Conservation (phyloP, 2,113 vertebrate genomes). For the Scartelaos histophorus region DNA sequence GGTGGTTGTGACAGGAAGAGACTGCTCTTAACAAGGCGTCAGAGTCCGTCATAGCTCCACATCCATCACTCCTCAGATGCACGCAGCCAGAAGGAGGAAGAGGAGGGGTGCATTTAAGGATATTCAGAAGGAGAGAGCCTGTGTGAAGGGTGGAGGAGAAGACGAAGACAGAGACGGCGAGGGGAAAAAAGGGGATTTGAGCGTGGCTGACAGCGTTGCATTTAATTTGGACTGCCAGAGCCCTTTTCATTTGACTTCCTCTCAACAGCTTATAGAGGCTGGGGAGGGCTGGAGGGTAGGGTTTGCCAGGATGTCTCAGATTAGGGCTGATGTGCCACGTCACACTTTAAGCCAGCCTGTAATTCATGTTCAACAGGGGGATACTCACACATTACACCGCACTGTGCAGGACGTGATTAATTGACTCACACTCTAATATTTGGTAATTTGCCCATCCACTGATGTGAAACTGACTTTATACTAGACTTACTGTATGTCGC, state of each 20-base stretch:
- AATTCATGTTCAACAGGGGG: slow-evolving; percentile 80
- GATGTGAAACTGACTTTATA: slow-evolving; percentile 76
- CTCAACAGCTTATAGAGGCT: slow-evolving; percentile 73
- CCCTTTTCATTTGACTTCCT: slow-evolving; percentile 77
- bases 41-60: slow-evolving; percentile 79
- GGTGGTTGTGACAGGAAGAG: slow-evolving; percentile 78
- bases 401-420: slow-evolving; percentile 75
- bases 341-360: slow-evolving; percentile 75
- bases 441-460: slow-evolving; percentile 75
- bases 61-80: slow-evolving; percentile 75
- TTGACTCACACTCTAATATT: slow-evolving; percentile 76
- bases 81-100: slow-evolving; percentile 35
- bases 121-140: slow-evolving; percentile 66
- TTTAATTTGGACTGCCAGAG: slow-evolving; percentile 80
- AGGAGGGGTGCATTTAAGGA: slow-evolving; percentile 61
- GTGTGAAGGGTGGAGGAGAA: slow-evolving; percentile 70
- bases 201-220: slow-evolving; percentile 71
- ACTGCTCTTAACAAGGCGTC: slow-evolving; percentile 80
- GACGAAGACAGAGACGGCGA: slow-evolving; percentile 59
- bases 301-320: slow-evolving; percentile 74
- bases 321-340: slow-evolving; percentile 73
- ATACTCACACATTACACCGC: slow-evolving; percentile 78
- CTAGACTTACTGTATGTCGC: slow-evolving; percentile 70
- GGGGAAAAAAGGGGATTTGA: slow-evolving; percentile 65
- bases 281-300: slow-evolving; percentile 67